These are phyloP conservation scores for Palythoa heliodiscus DNA, from an alignment of 92 coral and sea anemone species.

Conservation along the genomic window DNA sequence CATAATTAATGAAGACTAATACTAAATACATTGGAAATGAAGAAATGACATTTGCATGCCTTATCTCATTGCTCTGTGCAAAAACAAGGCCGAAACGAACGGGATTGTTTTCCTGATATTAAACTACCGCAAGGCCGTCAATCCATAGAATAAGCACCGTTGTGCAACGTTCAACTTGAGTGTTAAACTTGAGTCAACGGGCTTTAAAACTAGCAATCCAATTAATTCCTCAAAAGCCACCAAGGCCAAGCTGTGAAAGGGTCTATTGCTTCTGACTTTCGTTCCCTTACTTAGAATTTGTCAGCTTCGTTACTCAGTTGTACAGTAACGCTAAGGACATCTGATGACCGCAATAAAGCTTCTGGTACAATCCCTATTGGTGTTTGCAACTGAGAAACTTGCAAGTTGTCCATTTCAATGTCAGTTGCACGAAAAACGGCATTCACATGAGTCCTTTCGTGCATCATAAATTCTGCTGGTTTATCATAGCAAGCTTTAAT, in stretches of 20 bases:
- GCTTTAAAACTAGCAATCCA: background rate
- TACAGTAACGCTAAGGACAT: conserved; percentile 82
- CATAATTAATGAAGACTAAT: too few species aligned
- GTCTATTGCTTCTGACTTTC: background rate
- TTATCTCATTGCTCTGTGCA: too few species aligned
- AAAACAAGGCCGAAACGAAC: too few species aligned
- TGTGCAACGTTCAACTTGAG: too few species aligned
- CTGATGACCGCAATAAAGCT: conserved; percentile 83
- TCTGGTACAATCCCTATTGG: conserved; percentile 91
- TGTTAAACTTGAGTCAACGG: too few species aligned
- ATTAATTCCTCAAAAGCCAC: background rate
- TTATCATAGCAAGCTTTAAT: conserved; percentile 71
- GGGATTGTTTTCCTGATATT: too few species aligned
- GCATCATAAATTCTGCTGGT: conserved; percentile 74
- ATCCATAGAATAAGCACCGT: too few species aligned
- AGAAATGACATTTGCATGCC: too few species aligned
- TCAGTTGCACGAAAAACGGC: conserved; percentile 90
- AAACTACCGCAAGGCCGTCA: too few species aligned
- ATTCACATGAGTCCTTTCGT: conserved; percentile 77
- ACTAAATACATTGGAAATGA: too few species aligned
- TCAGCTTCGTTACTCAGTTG: conserved; percentile 31
- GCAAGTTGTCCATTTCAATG: conserved; percentile 77
- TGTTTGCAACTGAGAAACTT: conserved; percentile 86
- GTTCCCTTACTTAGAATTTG: background rate
- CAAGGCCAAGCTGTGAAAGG: background rate